A percentile compares a stretch with the other conserved stretches of the same genome.
Evolutionary conservation across 2,797 vertebrate species (phyloP).

Genomic region (Hoplostethus mediterraneus): DNA sequence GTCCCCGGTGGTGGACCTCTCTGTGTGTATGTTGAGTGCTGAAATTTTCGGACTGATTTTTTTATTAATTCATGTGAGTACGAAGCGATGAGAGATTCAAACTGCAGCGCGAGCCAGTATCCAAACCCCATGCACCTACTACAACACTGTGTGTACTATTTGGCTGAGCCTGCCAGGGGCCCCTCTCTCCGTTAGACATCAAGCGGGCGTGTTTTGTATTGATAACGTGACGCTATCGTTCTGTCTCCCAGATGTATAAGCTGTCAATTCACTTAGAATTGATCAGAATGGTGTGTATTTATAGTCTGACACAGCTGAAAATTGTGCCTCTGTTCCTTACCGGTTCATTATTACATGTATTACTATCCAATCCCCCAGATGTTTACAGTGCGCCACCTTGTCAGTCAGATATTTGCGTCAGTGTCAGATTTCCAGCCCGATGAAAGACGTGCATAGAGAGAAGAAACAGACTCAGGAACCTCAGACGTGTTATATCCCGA

Average conservation of each 20-base stretch:
- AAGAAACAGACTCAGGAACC: neutral
- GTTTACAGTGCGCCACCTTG: neutral
- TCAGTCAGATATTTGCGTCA: neutral
- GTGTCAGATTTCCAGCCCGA: conserved; percentile 1
- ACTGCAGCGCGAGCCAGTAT: neutral
- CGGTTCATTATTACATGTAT: neutral
- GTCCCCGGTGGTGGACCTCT: conserved; percentile 5
- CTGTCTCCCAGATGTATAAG: too few relatives aligned
- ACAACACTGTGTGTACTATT: neutral
- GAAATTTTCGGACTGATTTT: conserved; percentile 1
- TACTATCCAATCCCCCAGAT: neutral
- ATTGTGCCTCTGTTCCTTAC: neutral
- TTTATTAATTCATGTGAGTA: neutral
- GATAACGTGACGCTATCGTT: neutral
- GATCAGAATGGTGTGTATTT: neutral
- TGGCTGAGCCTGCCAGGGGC: neutral
- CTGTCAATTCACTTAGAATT: neutral
- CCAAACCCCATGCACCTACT: neutral
- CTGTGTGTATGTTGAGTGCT: conserved; percentile 37
- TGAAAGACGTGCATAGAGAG: conserved; percentile 14
- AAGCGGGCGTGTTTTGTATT: neutral
- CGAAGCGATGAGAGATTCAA: neutral
- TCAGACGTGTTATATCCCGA: conserved; percentile 17
- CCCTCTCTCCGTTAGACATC: neutral
- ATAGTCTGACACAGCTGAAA: neutral